A percentile compares a stretch with the other conserved stretches of the same genome.
Conservation (phyloP, 2,888 invertebrate species). For the Orthosia incerta region DNA sequence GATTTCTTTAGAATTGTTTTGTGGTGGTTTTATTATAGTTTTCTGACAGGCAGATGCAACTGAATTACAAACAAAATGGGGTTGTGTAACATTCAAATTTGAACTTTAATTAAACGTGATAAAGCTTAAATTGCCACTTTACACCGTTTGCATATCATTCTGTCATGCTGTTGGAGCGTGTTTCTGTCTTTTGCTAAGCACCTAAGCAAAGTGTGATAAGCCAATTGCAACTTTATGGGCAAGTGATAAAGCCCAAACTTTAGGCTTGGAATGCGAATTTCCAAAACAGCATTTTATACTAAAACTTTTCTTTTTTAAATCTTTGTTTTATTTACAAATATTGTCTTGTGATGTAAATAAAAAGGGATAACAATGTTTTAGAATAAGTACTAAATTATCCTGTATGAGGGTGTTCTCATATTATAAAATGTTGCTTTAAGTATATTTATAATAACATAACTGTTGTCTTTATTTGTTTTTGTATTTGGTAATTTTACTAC, state of each 20-base stretch:
- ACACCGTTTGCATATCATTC: not conserved
- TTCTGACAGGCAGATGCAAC: conserved; percentile 32
- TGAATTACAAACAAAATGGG: not conserved
- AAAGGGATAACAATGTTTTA: not conserved
- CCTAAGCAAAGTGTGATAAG: not conserved
- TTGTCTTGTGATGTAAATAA: not conserved
- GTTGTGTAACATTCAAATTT: not conserved
- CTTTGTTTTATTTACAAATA: not conserved
- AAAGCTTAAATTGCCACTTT: not conserved
- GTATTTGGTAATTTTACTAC: not conserved
- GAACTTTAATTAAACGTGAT: not conserved
- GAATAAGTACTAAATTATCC: not conserved
- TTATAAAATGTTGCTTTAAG: not conserved
- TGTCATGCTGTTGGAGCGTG: conserved; percentile 16
- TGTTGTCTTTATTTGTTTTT: not conserved
- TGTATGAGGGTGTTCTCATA: not conserved
- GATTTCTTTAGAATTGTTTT: not conserved
- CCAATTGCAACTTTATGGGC: conserved; percentile 4
- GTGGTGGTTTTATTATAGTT: conserved; percentile 28
- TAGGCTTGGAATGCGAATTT: not conserved
- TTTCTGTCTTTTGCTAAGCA: conserved; percentile 20
- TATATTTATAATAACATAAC: not conserved
- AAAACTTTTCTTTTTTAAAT: not conserved
- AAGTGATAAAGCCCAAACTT: not conserved
- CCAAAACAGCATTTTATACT: not conserved